Evolutionary conservation across 2,888 invertebrate genomes (phyloP).

Genomic region (Hecatera dysodea): DNA sequence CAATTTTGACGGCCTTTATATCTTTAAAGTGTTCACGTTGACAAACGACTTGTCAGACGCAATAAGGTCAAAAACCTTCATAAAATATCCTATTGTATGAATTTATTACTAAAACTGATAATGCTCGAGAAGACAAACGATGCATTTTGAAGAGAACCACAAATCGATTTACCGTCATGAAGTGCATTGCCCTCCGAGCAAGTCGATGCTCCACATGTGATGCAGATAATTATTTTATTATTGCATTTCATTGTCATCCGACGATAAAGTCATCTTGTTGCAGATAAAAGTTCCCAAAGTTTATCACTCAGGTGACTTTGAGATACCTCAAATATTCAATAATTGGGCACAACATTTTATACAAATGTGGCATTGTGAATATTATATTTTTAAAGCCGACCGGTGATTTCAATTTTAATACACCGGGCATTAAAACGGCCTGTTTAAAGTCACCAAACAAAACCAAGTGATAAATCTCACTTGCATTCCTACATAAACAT

Average conservation of each 20-base stretch:
- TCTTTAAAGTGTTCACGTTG: constrained; percentile 48
- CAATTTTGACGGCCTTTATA: constrained; percentile 46
- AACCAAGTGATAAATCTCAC: constrained; percentile 68
- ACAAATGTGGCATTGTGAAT: constrained; percentile 51
- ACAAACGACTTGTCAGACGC: constrained; percentile 59
- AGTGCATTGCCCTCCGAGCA: constrained; percentile 77
- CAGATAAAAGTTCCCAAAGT: constrained; percentile 50
- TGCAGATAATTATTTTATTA: constrained; percentile 75
- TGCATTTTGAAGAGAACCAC: constrained; percentile 76
- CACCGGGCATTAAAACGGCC: constrained; percentile 27
- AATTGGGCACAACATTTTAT: constrained; percentile 9
- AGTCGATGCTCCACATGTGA: constrained; percentile 73
- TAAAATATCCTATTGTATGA: constrained; percentile 72
- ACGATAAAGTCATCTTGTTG: constrained; percentile 65
- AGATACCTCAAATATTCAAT: constrained; percentile 14
- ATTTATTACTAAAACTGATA: constrained; percentile 72
- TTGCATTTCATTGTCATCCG: constrained; percentile 70
- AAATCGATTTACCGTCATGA: constrained; percentile 77
- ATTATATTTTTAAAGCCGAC: constrained; percentile 21
- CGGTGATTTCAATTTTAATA: constrained; percentile 42
- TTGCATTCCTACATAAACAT: constrained; percentile 72
- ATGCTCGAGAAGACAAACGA: constrained; percentile 75
- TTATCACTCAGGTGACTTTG: constrained; percentile 42
- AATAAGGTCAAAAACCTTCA: constrained; percentile 70
- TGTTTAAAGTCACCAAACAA: constrained; percentile 61